Conservation (phyloP, 2,888 invertebrate species). For the Chrysolina haemoptera region DNA sequence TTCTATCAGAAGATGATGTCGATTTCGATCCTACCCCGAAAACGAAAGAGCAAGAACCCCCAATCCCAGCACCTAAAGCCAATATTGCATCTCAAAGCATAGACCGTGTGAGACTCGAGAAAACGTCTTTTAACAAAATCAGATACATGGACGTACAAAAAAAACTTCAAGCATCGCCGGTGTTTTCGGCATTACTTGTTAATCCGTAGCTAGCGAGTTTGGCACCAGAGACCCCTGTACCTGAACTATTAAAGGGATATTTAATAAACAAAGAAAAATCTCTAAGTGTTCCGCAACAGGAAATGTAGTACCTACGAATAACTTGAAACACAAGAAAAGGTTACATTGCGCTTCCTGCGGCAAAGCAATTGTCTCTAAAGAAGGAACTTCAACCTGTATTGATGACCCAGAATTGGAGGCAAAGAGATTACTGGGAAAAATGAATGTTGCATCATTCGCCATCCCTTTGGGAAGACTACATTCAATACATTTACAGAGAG, state of each 20-base stretch:
- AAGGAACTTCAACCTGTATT: no score
- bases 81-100: slow-evolving; percentile 39
- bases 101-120: slow-evolving; percentile 33
- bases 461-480: no score
- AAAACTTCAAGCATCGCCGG: slow-evolving; percentile 30
- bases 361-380: no score
- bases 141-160: slow-evolving; percentile 35
- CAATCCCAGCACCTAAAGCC: slow-evolving; percentile 25
- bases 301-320: no score
- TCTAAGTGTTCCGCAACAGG: no score
- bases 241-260: neutral
- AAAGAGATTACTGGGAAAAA: no score
- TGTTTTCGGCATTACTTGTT: slow-evolving; percentile 35
- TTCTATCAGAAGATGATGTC: slow-evolving; percentile 9
- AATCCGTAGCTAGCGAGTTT: slow-evolving; percentile 9
- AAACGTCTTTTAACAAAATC: slow-evolving; percentile 28
- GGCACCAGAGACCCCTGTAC: neutral
- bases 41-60: slow-evolving; percentile 32
- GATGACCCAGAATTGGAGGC: no score
- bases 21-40: slow-evolving; percentile 30
- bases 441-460: no score
- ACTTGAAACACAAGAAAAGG: no score
- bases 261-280: no score
- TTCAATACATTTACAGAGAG: no score
- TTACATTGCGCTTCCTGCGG: no score